A percentile compares a stretch with the other conserved stretches of the same genome.
These are phyloP conservation scores for Serinus canaria DNA, from an alignment of 2,113 vertebrate species.

Conservation along the genomic window DNA sequence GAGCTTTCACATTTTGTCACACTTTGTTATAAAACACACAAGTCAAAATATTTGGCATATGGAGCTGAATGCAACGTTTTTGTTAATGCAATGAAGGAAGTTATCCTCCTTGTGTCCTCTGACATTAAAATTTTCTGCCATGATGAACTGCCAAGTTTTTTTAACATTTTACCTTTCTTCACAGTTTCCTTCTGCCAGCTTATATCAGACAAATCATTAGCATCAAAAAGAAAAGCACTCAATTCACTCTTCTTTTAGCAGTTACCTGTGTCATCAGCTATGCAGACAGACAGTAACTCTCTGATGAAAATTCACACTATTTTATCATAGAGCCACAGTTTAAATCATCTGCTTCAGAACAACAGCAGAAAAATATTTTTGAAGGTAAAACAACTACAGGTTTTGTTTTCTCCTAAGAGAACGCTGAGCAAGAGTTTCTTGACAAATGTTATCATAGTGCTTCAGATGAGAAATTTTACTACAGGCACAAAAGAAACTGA, in stretches of 20 bases:
- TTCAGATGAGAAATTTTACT: background rate
- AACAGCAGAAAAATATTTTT: background rate
- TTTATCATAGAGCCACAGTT: background rate
- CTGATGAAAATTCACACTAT: background rate
- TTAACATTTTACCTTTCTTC: background rate
- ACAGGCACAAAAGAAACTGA: background rate
- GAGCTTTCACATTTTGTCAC: background rate
- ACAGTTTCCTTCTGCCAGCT: background rate
- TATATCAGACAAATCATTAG: background rate
- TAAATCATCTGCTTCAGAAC: background rate
- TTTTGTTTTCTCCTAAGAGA: background rate
- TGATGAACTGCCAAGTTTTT: background rate
- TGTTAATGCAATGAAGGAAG: background rate
- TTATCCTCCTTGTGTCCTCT: background rate
- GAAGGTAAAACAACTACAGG: background rate
- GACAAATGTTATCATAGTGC: background rate
- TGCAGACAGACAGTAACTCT: background rate
- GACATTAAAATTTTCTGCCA: background rate
- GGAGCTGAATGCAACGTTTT: background rate
- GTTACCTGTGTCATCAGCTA: background rate
- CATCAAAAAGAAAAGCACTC: background rate
- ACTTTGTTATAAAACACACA: background rate
- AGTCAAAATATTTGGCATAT: background rate
- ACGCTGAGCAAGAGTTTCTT: background rate
- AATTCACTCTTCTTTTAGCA: background rate